A percentile compares a stretch with the other conserved stretches of the same genome.
These are phyloP conservation scores for Desmodus rotundus DNA, from an alignment of 2,113 vertebrate genomes.

Conservation along the genomic window DNA sequence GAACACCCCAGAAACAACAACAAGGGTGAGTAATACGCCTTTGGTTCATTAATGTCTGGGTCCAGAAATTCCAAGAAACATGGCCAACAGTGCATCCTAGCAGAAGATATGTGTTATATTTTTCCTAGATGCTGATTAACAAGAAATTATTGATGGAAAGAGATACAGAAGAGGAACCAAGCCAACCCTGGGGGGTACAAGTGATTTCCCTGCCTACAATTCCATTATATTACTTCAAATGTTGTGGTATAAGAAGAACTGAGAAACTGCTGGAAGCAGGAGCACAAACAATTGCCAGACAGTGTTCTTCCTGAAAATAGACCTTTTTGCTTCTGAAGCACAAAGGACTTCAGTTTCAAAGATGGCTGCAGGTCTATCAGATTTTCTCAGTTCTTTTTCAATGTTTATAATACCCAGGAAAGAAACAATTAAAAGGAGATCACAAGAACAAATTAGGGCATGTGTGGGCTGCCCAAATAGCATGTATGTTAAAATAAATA, in stretches of 20 bases:
- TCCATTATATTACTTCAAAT: neutral
- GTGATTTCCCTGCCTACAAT: neutral
- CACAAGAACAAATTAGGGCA: neutral
- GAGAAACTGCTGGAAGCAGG: neutral
- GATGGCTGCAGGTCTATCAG: neutral
- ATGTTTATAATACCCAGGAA: neutral
- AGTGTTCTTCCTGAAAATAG: conserved; percentile 7
- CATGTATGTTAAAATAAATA: neutral
- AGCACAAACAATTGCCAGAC: conserved; percentile 16
- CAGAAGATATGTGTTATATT: neutral
- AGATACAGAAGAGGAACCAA: neutral
- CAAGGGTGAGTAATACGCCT: neutral
- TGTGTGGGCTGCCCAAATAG: neutral
- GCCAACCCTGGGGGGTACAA: neutral
- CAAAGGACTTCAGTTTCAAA: neutral
- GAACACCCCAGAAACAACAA: neutral
- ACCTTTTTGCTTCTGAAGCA: conserved; percentile 43
- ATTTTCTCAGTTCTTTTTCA: neutral
- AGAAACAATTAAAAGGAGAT: neutral
- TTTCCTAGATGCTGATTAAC: neutral
- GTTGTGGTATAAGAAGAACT: neutral
- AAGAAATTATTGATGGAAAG: conserved; percentile 20
- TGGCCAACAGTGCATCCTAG: neutral
- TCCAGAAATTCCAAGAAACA: neutral
- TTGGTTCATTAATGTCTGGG: neutral